Evolutionary conservation across 2,888 invertebrate species (phyloP).

Genomic region (Hartigia nigra): DNA sequence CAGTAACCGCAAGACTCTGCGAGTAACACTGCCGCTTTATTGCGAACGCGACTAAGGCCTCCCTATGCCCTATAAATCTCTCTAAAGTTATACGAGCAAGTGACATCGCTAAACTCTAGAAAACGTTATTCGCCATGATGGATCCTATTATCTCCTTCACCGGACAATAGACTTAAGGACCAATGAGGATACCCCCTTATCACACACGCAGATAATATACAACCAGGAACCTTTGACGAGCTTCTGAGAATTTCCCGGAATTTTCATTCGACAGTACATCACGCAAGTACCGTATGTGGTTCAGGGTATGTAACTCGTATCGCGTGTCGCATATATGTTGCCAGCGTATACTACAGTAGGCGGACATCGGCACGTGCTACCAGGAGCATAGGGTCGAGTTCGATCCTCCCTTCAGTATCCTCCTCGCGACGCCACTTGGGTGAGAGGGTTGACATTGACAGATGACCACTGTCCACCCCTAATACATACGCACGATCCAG

Average conservation of each 20-base stretch:
- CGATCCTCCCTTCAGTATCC: constrained; percentile 48
- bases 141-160: not conserved
- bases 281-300: not conserved
- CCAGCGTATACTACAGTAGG: constrained; percentile 17
- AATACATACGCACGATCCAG: constrained; percentile 21
- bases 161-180: not conserved
- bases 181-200: not conserved
- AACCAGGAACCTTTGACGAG: not conserved
- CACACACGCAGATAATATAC: no score
- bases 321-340: constrained; percentile 5
- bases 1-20: not conserved
- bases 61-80: not conserved
- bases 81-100: not conserved
- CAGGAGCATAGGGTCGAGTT: constrained; percentile 36
- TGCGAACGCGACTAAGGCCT: not conserved
- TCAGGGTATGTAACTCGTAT: not conserved
- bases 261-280: not conserved
- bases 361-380: constrained; percentile 59
- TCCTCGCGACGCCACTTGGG: constrained; percentile 38
- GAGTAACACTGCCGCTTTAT: not conserved
- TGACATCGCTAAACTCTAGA: not conserved
- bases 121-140: not conserved
- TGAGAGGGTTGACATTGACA: constrained; percentile 57
- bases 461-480: constrained; percentile 59
- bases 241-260: not conserved